Percentiles rank a stretch among this genome's conserved stretches.
Conservation (phyloP, 1,140 invertebrate species). For the Trichomalopsis sarcophagae region DNA sequence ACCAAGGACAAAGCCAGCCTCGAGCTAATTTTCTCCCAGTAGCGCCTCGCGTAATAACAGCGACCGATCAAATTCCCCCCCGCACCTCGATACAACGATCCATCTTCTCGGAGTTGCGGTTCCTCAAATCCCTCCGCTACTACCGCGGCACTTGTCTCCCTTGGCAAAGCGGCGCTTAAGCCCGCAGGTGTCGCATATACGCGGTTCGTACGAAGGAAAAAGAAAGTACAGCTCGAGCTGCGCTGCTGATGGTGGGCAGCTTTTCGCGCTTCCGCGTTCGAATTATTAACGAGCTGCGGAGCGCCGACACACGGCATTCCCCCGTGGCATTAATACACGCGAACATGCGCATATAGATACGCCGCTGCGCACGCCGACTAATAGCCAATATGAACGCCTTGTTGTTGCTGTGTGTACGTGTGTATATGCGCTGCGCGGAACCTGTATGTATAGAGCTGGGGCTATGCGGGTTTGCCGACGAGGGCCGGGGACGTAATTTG, state of each 20-base stretch:
- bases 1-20: no score
- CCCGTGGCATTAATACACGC: not conserved
- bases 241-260: not conserved
- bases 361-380: not conserved
- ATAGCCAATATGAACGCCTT: not conserved
- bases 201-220: not conserved
- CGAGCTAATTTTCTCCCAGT: not conserved
- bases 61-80: not conserved
- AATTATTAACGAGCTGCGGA: slow-evolving; percentile 20
- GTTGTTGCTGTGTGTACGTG: not conserved
- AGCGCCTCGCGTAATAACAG: not conserved
- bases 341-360: slow-evolving; percentile 10
- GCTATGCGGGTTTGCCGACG: not conserved
- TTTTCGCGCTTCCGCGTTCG: not conserved
- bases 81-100: not conserved
- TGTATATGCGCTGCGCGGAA: not conserved
- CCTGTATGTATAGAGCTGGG: not conserved
- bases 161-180: not conserved
- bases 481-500: not conserved
- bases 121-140: not conserved
- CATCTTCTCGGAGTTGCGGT: not conserved
- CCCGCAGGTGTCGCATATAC: not conserved
- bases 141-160: not conserved
- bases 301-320: slow-evolving; percentile 2
- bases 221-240: not conserved